A percentile compares a stretch with the other conserved stretches of the same genome.
Conservation (phyloP, 1,140 invertebrate genomes). For the Asbolus verrucosus region DNA sequence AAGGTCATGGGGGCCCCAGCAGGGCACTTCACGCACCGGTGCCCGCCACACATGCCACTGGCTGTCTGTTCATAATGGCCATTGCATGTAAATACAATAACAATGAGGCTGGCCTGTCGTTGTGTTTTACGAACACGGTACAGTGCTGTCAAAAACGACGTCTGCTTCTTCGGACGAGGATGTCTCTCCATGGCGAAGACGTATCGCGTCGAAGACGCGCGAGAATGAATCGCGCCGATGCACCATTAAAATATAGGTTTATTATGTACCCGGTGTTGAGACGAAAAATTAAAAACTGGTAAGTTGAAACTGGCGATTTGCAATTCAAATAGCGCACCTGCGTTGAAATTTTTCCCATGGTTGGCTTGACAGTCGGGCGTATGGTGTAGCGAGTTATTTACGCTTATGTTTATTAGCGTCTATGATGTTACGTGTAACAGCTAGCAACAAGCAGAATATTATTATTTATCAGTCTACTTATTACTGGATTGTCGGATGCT, state of each 20-base stretch:
- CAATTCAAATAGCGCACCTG: slow-evolving; percentile 60
- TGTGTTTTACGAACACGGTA: no score
- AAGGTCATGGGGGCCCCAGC: slow-evolving; percentile 48
- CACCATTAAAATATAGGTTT: neutral
- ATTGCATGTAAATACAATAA: slow-evolving; percentile 55
- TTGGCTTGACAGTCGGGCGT: slow-evolving; percentile 51
- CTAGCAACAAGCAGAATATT: slow-evolving; percentile 43
- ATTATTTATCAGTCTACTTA: slow-evolving; percentile 49
- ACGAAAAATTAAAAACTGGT: slow-evolving; percentile 35
- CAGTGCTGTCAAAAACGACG: slow-evolving; percentile 16
- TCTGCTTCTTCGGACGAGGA: neutral
- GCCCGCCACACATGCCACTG: slow-evolving; percentile 49
- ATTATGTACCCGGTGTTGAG: neutral
- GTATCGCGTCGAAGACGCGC: no score
- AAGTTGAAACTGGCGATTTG: slow-evolving; percentile 50
- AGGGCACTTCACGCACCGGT: slow-evolving; percentile 53
- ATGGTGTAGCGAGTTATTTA: slow-evolving; percentile 58
- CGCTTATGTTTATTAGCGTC: slow-evolving; percentile 59
- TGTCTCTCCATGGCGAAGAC: no score
- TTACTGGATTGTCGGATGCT: slow-evolving; percentile 34
- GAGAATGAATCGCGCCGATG: no score
- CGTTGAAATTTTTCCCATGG: slow-evolving; percentile 59
- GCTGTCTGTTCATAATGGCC: slow-evolving; percentile 53
- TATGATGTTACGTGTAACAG: slow-evolving; percentile 49
- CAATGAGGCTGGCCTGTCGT: no score